Evolutionary conservation across 2,797 vertebrate species (phyloP).

Genomic region (Helostoma temminkii): DNA sequence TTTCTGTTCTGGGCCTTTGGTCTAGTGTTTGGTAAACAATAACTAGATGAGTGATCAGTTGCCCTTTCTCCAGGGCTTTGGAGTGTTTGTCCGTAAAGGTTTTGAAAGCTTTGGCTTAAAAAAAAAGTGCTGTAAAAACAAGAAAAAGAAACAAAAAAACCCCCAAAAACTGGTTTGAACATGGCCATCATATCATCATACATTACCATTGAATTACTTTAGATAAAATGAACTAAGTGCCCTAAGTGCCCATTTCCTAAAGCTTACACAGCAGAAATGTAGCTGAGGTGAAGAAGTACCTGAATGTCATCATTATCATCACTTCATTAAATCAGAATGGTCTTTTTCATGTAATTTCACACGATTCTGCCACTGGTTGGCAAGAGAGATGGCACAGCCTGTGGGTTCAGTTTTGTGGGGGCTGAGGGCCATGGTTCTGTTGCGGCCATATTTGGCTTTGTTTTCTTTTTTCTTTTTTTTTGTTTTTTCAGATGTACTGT

Average conservation of each 20-base stretch:
- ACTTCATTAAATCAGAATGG: slow-evolving; percentile 51
- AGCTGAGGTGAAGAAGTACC: not conserved
- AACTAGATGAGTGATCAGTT: slow-evolving; percentile 10
- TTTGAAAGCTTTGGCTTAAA: not conserved
- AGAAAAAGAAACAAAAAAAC: not conserved
- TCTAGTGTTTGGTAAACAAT: slow-evolving; percentile 24
- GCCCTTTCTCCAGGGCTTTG: slow-evolving; percentile 1
- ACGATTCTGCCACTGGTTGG: slow-evolving; percentile 38
- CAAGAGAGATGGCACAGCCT: slow-evolving; percentile 29
- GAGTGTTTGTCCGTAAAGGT: not conserved
- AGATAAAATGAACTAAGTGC: not conserved
- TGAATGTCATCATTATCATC: slow-evolving; percentile 40
- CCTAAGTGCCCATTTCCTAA: not conserved
- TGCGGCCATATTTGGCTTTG: no score
- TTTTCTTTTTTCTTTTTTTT: slow-evolving; percentile 35
- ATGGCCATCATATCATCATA: not conserved
- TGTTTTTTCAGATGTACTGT: no score
- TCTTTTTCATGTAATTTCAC: slow-evolving; percentile 55
- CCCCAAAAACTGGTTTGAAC: no score
- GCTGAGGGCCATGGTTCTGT: not conserved
- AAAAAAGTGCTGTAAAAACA: not conserved
- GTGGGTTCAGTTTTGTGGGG: not conserved
- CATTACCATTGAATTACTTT: not conserved
- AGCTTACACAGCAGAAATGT: not conserved
- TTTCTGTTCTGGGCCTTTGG: slow-evolving; percentile 15